Base-by-base conservation (phyloP, 2,797 vertebrate genomes). In the Lepilemur septentrionalis region DNA sequence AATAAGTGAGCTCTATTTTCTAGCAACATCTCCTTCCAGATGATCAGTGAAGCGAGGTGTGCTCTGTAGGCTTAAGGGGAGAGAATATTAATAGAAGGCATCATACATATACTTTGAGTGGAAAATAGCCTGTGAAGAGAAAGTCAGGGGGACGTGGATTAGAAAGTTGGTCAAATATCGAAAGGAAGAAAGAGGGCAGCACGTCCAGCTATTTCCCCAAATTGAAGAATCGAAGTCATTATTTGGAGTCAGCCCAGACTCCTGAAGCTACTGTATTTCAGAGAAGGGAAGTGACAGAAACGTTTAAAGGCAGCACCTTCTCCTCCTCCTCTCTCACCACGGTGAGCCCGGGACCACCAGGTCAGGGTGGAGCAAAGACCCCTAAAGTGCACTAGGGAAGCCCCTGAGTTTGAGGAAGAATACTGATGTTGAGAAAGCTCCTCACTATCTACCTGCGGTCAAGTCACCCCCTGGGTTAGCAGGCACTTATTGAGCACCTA, bases 81-180 rank as follows among this genome's bases (percentile, higher is more conserved):
- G 3, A 50, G 22, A 88, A 85, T 91, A 38, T 43, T 87, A 92
- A 85, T 70, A 75, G 69, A 73, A 73, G 52, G 38, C 25, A 55
- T 76, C 61, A 70, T 5, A 30, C 2, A 0, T 17, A 72, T 52
- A 90, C n/a, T 48, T 35, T 38, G 17, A 83, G 41, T 88, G 38
- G 85, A 52, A 92, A 94, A 59, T n/a, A 52, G 52, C 35, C 28
- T 5, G 22, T 12, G 57, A 46, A 41, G 55, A 87, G 61, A 95
- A 72, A 89, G 28, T 72, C 28, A 78, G 23, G 28, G 11, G 30
- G 7, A 93, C 96, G 75, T 73, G 79, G 73, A 73, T 79, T 73
- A 92, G 79, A 93, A 97, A 93, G 80, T 48, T 69, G 35, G n/a
- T n/a, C 52, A 81, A 72, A 95, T 75, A 41, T 43, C 93, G 70